phyloP scores from a whole-genome alignment of 2,113 vertebrate genomes.

The Phodopus roborovskii region DNA sequence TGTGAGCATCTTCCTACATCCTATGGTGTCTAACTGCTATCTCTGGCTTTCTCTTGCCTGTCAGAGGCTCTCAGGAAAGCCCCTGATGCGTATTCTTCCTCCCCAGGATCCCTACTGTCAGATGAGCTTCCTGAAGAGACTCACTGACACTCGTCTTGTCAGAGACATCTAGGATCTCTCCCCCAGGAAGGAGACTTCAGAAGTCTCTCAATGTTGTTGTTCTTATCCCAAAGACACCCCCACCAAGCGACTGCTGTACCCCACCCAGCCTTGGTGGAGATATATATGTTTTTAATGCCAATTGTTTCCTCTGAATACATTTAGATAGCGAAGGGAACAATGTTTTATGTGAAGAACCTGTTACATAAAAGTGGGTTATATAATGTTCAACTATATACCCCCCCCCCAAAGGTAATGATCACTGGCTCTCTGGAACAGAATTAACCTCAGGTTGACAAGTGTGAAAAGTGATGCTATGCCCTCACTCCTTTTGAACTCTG shows the following conservation, averaged over 20 bases:
- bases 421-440: neutral
- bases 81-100: neutral
- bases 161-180: neutral
- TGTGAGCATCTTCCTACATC: neutral
- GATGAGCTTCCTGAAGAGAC: neutral
- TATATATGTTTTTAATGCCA: slow-evolving; percentile 44
- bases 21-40: neutral
- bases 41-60: neutral
- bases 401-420: slow-evolving; percentile 57
- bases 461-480: neutral
- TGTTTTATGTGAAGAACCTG: slow-evolving; percentile 79
- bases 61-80: neutral
- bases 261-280: neutral
- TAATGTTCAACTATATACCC: slow-evolving; percentile 79
- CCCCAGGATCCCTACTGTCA: neutral
- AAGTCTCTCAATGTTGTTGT: neutral
- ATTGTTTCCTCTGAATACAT: slow-evolving; percentile 62
- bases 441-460: slow-evolving; percentile 31
- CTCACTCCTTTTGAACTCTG: neutral
- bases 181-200: neutral
- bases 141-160: neutral
- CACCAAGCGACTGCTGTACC: no score
- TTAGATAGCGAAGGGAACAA: slow-evolving; percentile 73
- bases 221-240: slow-evolving; percentile 24
- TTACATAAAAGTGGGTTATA: slow-evolving; percentile 82